phyloP scores from a whole-genome alignment of 2,797 vertebrate species.

The Chrysocyon brachyurus region DNA sequence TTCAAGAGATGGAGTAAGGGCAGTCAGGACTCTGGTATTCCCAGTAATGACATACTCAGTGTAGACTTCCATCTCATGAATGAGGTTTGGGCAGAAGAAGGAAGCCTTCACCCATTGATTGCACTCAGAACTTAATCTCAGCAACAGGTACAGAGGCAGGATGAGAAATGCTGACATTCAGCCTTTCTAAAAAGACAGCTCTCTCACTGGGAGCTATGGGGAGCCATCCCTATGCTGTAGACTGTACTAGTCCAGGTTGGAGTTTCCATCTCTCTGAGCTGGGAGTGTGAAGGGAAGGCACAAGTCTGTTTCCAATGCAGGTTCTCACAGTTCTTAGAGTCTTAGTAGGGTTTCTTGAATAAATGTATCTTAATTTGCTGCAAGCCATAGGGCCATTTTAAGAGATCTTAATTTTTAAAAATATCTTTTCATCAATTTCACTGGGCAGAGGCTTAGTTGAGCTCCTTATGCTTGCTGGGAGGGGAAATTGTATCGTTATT shows the following conservation, averaged over 20 bases:
- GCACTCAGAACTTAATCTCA: neutral
- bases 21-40: neutral
- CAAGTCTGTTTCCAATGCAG: neutral
- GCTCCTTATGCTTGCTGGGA: neutral
- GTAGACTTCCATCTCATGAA: neutral
- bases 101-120: rapidly evolving
- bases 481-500: neutral
- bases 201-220: neutral
- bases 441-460: neutral
- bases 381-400: neutral
- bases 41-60: neutral
- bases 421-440: neutral
- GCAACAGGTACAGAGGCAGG: neutral
- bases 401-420: neutral
- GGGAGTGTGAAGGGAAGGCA: neutral
- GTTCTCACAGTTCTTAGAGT: neutral
- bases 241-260: rapidly evolving
- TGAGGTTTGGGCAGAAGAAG: neutral
- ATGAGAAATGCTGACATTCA: neutral
- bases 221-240: neutral
- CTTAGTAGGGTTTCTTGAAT: neutral
- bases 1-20: neutral
- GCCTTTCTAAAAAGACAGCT: neutral
- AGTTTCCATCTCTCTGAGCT: neutral
- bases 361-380: neutral